Evolutionary conservation across 2,113 vertebrate species (phyloP).

Genomic region (Tragelaphus imberbis): DNA sequence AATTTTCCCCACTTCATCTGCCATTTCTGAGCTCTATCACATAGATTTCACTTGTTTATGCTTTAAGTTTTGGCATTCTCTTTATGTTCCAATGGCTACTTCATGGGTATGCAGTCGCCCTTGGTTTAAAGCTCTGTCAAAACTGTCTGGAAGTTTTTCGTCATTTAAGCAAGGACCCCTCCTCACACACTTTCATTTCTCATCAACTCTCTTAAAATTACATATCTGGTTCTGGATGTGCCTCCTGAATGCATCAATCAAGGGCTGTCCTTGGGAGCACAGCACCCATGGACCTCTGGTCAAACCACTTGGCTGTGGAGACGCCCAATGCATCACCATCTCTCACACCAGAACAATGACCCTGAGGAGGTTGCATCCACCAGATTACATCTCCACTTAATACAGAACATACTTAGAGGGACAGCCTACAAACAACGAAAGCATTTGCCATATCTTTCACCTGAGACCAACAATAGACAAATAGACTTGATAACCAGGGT

Average conservation of each 20-base stretch:
- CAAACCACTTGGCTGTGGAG: background rate
- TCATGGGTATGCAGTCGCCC: fast-evolving
- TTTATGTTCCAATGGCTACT: too few relatives aligned
- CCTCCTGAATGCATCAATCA: background rate
- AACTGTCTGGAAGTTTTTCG: background rate
- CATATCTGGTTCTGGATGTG: background rate
- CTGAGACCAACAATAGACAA: background rate
- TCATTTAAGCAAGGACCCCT: background rate
- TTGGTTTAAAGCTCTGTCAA: background rate
- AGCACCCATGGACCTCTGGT: background rate
- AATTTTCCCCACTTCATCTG: background rate
- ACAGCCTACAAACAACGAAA: background rate
- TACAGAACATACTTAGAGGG: background rate
- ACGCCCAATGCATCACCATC: background rate
- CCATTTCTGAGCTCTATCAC: background rate
- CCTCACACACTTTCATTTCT: background rate
- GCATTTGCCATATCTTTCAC: background rate
- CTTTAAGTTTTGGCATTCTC: background rate
- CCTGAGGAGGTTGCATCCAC: too few relatives aligned
- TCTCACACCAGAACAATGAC: background rate
- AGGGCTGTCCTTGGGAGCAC: background rate
- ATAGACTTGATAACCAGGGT: background rate
- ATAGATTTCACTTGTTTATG: background rate
- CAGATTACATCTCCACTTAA: background rate
- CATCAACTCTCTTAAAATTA: background rate